Evolutionary conservation across 1,140 invertebrate species (phyloP), one percentile per base, ranked within the genome.

Genomic region (Drosophila seguyi): DNA sequence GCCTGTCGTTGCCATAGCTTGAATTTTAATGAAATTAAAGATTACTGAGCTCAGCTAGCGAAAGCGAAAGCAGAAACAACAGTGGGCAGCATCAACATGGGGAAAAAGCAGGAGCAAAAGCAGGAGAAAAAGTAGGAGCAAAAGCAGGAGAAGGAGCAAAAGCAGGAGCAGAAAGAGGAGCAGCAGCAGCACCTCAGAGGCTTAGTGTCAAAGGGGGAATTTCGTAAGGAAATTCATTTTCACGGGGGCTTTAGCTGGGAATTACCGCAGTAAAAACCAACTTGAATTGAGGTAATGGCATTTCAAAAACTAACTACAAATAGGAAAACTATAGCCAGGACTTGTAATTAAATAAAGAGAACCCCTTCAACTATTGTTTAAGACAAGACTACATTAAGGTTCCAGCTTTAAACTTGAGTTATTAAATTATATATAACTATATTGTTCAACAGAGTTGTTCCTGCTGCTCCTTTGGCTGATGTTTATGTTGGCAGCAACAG

Each of bases 11-110:
- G 59, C 38, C 41, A 60, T 60, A 45, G 55, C 59, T 78, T 84
- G 68, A 88, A 84, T 87, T 88, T 87, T 88, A 88, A 87, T 87
- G 76, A 87, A 88, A 88, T 88, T 88, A 80, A 84, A 87, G 76
- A 87, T 88, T 84, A 88, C 85, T 80, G 68, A 87, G 83, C 83
- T 82, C 69, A 75, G 52, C 58, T 59, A 50, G 27, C 45, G 20
- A 55, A 53, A 38, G 20, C 20, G 20, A 22, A 36, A 57, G 18
- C 58, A 78, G 31, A 38, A 76, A 44, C 60, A 66, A 57, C 27
- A 58, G 47, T 7, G 27, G 16, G 27, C 44, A 65, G 18, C 20
- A 39, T 34, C 4, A 34, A 20, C 29, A 52, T 34, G 2, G 50
- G 7, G 20, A 22, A 16, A 18, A 61, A 65, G 18, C n/a, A 42